These are phyloP conservation scores for Radopholus similis DNA, from an alignment of 1,140 invertebrate genomes.

Conservation along the genomic window DNA sequence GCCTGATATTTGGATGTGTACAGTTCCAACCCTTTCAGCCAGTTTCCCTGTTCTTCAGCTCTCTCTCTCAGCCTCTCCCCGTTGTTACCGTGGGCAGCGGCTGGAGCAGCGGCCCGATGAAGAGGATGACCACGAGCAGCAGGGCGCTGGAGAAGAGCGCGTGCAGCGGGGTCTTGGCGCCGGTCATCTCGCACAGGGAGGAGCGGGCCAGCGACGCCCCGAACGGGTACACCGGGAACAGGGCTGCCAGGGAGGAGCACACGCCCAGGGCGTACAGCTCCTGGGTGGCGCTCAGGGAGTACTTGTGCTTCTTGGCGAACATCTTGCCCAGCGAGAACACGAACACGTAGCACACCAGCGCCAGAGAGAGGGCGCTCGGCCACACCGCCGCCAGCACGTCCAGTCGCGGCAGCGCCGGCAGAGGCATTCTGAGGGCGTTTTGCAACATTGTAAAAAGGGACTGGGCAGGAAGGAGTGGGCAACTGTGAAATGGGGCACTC, in stretches of 20 bases:
- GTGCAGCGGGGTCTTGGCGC: slow-evolving; percentile 54
- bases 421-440: slow-evolving; percentile 61
- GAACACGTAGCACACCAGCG: slow-evolving; percentile 66
- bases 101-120: slow-evolving; percentile 62
- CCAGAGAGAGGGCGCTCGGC: slow-evolving; percentile 62
- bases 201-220: slow-evolving; percentile 64
- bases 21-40: no score
- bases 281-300: slow-evolving; percentile 66
- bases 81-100: slow-evolving; percentile 65
- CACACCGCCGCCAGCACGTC: slow-evolving; percentile 53
- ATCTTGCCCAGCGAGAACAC: slow-evolving; percentile 67
- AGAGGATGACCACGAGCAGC: slow-evolving; percentile 64
- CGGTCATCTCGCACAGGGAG: slow-evolving; percentile 57
- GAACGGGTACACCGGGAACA: slow-evolving; percentile 65
- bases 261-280: slow-evolving; percentile 66
- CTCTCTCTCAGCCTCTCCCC: no score
- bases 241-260: slow-evolving; percentile 63
- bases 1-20: no score
- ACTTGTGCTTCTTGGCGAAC: slow-evolving; percentile 66
- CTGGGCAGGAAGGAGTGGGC: neutral
- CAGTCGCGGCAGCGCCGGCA: slow-evolving; percentile 57
- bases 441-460: neutral
- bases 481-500: no score
- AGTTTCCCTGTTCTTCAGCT: no score
- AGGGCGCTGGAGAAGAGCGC: slow-evolving; percentile 53